Evolutionary conservation across 2,113 vertebrate genomes (phyloP).

Genomic region (Labeo rohita): DNA sequence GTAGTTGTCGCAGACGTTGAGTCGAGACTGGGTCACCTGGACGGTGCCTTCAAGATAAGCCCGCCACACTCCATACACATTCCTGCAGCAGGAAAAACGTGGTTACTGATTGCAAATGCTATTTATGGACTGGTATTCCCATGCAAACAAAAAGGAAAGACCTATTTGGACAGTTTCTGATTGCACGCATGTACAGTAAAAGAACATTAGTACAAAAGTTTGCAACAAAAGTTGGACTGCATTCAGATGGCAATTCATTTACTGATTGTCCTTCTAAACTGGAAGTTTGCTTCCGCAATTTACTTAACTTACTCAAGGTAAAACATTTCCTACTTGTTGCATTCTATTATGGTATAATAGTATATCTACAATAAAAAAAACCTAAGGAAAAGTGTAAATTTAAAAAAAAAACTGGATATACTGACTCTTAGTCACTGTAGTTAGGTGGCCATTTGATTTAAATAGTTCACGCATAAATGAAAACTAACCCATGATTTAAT

Average conservation of each 20-base stretch:
- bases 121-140: background rate
- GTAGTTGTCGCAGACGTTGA: slow-evolving; percentile 96
- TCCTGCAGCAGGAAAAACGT: slow-evolving; percentile 74
- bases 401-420: background rate
- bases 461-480: too few relatives aligned
- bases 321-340: background rate
- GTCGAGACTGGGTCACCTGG: slow-evolving; percentile 94
- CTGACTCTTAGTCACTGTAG: background rate
- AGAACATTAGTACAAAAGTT: background rate
- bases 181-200: background rate
- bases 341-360: background rate
- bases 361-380: background rate
- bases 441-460: background rate
- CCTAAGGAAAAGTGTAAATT: background rate
- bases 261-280: background rate
- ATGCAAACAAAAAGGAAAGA: background rate
- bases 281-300: background rate
- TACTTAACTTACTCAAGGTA: background rate
- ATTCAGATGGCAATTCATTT: background rate
- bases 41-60: slow-evolving; percentile 93
- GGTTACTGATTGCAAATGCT: background rate
- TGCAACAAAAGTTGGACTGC: too few relatives aligned
- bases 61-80: slow-evolving; percentile 95
- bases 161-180: background rate
- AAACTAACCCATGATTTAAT: too few relatives aligned